phyloP scores from a whole-genome alignment of 2,797 vertebrate genomes.

The Acropternis orthonyx region DNA sequence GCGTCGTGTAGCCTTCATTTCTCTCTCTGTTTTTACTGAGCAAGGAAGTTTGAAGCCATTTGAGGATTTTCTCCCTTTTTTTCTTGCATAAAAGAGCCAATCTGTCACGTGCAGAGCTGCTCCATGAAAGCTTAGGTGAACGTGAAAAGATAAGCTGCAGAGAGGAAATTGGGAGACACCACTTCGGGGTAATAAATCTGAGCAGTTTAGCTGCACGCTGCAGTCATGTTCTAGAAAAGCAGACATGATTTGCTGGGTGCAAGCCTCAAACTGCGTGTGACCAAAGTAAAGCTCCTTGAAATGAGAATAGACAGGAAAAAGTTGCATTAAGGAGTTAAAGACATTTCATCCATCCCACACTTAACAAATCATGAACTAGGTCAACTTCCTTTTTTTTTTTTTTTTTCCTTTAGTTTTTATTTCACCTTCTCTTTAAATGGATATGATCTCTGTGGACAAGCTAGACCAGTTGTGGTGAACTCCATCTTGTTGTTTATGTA shows the following conservation, averaged over 20 bases:
- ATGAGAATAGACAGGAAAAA: not conserved
- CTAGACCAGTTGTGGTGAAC: not conserved
- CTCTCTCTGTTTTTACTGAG: rapidly evolving
- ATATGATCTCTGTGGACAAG: not conserved
- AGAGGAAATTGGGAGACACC: rapidly evolving
- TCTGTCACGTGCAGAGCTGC: not conserved
- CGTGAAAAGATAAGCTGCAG: not conserved
- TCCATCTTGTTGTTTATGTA: not conserved
- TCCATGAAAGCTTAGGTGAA: not conserved
- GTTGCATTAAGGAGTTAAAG: not conserved
- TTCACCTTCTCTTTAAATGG: not conserved
- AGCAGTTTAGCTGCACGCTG: not conserved
- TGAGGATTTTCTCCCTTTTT: not conserved
- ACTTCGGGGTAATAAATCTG: not conserved
- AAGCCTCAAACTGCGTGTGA: not conserved
- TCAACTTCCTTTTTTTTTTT: not conserved
- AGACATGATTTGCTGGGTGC: not conserved
- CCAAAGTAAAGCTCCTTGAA: not conserved
- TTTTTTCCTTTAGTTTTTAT: not conserved
- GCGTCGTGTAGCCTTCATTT: not conserved
- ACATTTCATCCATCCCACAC: not conserved
- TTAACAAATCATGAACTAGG: not conserved
- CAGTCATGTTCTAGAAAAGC: not conserved
- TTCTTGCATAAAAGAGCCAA: not conserved
- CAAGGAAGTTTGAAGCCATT: not conserved